These are phyloP conservation scores for Cryptomyrus ogoouensis DNA, from an alignment of 2,113 vertebrate species.

Conservation along the genomic window DNA sequence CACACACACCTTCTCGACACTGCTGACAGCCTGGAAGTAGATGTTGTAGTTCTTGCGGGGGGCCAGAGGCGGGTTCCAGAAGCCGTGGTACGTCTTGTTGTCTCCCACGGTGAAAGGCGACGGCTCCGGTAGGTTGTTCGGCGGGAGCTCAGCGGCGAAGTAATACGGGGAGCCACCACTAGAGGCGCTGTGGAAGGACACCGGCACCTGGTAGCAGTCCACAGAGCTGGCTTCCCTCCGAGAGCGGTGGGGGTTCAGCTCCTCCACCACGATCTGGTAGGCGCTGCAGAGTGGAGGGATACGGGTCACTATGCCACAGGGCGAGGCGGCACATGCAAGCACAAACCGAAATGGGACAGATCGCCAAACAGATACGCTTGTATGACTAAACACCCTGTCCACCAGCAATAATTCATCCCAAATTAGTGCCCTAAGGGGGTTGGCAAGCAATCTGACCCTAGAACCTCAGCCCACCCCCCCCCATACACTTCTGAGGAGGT, in stretches of 20 bases:
- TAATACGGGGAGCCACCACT: slow-evolving; percentile 82
- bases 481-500: background rate
- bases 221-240: slow-evolving; percentile 75
- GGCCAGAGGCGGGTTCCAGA: slow-evolving; percentile 90
- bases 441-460: background rate
- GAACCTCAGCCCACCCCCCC: background rate
- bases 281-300: slow-evolving; percentile 59
- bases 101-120: slow-evolving; percentile 93
- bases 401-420: background rate
- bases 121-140: slow-evolving; percentile 81
- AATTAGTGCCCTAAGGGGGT: background rate
- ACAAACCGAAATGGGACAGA: background rate
- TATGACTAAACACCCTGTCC: background rate
- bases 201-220: slow-evolving; percentile 87
- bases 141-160: slow-evolving; percentile 88
- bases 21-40: slow-evolving; percentile 98
- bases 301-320: slow-evolving; percentile 6
- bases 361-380: background rate
- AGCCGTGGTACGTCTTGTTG: slow-evolving; percentile 94
- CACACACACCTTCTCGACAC: slow-evolving; percentile 84
- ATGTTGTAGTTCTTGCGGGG: slow-evolving; percentile 98
- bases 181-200: slow-evolving; percentile 79
- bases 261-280: slow-evolving; percentile 95
- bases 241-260: slow-evolving; percentile 77
- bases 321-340: background rate